Evolutionary conservation across 2,888 invertebrate genomes (phyloP).

Genomic region (Lochmaea capreae): DNA sequence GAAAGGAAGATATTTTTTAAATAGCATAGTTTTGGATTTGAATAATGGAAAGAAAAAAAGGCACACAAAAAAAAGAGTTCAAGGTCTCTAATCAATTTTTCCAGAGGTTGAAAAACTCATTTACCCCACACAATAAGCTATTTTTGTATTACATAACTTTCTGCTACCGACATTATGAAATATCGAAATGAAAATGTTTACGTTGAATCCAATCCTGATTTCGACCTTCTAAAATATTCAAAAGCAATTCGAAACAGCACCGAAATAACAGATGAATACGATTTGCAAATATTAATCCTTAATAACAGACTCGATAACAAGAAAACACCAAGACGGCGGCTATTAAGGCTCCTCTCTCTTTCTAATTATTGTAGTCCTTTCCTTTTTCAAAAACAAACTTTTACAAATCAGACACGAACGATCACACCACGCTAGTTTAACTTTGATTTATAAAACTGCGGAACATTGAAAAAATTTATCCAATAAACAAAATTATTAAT

Average conservation of each 20-base stretch:
- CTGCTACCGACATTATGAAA: too few relatives aligned
- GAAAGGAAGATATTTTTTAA: too few relatives aligned
- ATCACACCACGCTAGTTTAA: background rate
- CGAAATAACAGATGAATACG: background rate
- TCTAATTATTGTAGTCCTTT: background rate
- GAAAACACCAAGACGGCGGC: constrained; percentile 2
- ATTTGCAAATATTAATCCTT: constrained; percentile 12
- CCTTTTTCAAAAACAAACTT: constrained; percentile 1
- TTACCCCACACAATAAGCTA: too few relatives aligned
- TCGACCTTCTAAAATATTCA: background rate
- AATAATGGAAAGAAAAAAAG: too few relatives aligned
- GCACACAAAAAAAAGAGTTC: too few relatives aligned
- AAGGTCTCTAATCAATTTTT: too few relatives aligned
- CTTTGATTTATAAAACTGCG: background rate
- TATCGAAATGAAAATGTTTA: too few relatives aligned
- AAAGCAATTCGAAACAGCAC: background rate
- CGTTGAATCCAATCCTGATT: background rate
- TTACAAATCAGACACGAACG: constrained; percentile 3
- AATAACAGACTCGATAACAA: constrained; percentile 8
- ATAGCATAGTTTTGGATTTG: too few relatives aligned
- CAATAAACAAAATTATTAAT: too few relatives aligned
- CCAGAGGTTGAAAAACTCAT: too few relatives aligned
- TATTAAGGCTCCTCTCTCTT: background rate
- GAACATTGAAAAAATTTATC: too few relatives aligned
- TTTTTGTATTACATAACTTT: too few relatives aligned